These are phyloP conservation scores for Pangasianodon hypophthalmus DNA, from an alignment of 2,113 vertebrate genomes.

Conservation along the genomic window DNA sequence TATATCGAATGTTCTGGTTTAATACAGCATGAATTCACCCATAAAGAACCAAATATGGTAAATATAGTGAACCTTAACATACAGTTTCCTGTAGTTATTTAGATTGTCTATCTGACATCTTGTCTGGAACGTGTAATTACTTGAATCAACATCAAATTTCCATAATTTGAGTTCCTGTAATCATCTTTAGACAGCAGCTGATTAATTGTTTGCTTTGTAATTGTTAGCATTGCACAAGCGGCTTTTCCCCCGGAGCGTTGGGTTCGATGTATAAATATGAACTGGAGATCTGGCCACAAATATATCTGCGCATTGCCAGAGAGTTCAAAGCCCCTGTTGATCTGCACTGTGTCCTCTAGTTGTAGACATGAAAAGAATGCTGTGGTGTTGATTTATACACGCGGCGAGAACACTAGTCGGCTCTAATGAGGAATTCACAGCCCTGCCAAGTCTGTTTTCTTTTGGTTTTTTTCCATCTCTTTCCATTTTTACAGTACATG, in stretches of 20 bases:
- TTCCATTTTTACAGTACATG: constrained; percentile 23
- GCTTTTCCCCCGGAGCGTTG: constrained; percentile 11
- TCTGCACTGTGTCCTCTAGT: constrained; percentile 47
- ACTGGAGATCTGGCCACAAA: constrained; percentile 13
- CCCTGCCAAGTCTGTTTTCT: constrained; percentile 40
- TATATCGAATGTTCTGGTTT: neutral
- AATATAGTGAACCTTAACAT: neutral
- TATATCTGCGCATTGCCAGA: constrained; percentile 29
- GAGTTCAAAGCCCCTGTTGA: constrained; percentile 56
- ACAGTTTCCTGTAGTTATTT: constrained; percentile 1
- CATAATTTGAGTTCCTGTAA: constrained; percentile 24
- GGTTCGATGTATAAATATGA: constrained; percentile 22
- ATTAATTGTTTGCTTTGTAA: constrained; percentile 18
- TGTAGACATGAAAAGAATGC: constrained; percentile 55
- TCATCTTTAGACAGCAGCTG: constrained; percentile 8
- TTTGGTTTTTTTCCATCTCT: neutral
- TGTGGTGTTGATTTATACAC: constrained; percentile 53
- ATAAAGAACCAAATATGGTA: neutral
- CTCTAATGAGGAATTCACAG: constrained; percentile 50
- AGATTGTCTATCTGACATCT: constrained; percentile 8
- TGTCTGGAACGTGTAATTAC: constrained; percentile 10
- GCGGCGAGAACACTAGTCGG: constrained; percentile 44
- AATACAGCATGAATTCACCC: neutral
- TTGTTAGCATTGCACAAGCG: constrained; percentile 5
- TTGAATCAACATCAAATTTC: constrained; percentile 8